Base-by-base conservation (phyloP, 2,113 vertebrate species). In the Pogonocichla stellata region DNA sequence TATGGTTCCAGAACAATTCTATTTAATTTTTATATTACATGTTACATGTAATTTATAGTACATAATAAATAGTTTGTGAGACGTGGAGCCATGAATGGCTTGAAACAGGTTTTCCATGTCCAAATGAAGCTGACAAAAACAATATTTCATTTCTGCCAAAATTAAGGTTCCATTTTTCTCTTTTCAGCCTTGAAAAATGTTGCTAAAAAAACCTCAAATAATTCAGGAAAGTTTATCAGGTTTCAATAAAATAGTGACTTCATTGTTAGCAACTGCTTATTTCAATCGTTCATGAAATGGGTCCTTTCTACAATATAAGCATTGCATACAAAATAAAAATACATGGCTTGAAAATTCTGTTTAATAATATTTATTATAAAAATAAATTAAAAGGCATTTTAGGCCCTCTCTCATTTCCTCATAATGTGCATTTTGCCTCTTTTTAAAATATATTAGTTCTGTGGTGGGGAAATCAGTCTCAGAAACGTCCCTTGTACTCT, bases 241-340 rank as follows among this genome's bases (percentile, higher is more conserved):
- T 98, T 98, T 97, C 97, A 97, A 96, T 96, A 97, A 98, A 97
- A 98, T 94, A 98, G 94, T 97, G 97, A 97, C 96, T 97, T 97
- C 96, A 96, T 97, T 98, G 97, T 98, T 97, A 98, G 77, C 57
- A 97, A 97, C 62, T 81, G 84, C 74, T 97, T 93, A 96, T 96
- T 98, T 96, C 93, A 96, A 86, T 66, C 31, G 9, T 88, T 95
- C 92, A 92, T 94, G 60, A 97, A 97, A 95, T 96, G 77, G 71
- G 72, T 97, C 84, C 78, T 93, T 97, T 93, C 97, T 96, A 72
- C 61, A 72, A 94, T 96, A 66, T 83, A 88, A 96, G 66, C 64
- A 95, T 96, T 96, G 92, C 93, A 95, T 88, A 90, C 24, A 96
- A 97, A 97, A 94, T 93, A 96, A 96, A 98, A 96, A 97, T 96